Evolutionary conservation across 2,888 invertebrate species (phyloP).

Genomic region (Galeopsomyia nigrocyanea): DNA sequence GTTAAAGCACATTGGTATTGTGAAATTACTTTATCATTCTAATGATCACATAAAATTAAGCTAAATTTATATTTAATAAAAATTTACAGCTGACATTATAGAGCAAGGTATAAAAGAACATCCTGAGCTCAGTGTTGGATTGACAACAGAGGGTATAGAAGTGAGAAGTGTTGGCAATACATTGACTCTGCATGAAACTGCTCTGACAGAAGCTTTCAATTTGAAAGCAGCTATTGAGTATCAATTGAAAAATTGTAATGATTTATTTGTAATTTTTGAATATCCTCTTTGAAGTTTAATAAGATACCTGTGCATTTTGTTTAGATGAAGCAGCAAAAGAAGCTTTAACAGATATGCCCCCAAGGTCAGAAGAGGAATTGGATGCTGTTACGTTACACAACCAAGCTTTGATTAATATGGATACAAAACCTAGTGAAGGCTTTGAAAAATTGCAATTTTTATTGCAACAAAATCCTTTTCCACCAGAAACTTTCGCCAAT

Average conservation of each 20-base stretch:
- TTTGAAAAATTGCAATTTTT: conserved; percentile 96
- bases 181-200: conserved; percentile 92
- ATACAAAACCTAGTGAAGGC: conserved; percentile 89
- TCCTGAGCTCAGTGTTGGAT: conserved; percentile 96
- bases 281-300: neutral
- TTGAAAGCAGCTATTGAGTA: conserved; percentile 98
- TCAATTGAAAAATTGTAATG: conserved; percentile 84
- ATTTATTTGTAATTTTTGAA: neutral
- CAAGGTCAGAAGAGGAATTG: conserved; percentile 95
- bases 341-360: conserved; percentile 90
- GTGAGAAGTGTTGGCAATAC: conserved; percentile 97
- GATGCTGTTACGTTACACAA: conserved; percentile 98
- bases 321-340: conserved; percentile 87
- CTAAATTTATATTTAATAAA: conserved; percentile 23
- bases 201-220: conserved; percentile 97
- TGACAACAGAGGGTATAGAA: conserved; percentile 93
- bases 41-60: conserved; percentile 13
- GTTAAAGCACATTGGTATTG: conserved; percentile 87
- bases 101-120: conserved; percentile 96
- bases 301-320: neutral
- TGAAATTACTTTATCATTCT: neutral
- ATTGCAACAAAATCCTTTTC: conserved; percentile 95
- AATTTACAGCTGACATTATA: conserved; percentile 83
- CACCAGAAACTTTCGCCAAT: conserved; percentile 97
- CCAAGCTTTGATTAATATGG: conserved; percentile 93